Percentiles rank a stretch among this genome's conserved stretches.
Conservation (phyloP, 2,113 vertebrate species). For the Aphyosemion australe region DNA sequence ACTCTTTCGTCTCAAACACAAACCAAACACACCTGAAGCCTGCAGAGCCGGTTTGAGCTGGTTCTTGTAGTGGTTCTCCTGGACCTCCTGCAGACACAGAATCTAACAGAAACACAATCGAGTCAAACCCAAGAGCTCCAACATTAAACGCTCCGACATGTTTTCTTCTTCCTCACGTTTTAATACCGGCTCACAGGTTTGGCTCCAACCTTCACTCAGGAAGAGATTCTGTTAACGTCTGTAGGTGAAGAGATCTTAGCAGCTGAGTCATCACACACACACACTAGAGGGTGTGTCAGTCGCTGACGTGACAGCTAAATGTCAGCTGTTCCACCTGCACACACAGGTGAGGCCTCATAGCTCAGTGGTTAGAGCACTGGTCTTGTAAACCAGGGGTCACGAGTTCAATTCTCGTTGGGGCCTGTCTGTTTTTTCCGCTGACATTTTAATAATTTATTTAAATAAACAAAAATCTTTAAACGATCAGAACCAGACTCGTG, state of each 20-base stretch:
- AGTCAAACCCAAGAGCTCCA: not conserved
- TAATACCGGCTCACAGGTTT: no score
- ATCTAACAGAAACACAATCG: constrained; percentile 78
- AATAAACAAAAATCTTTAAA: no score
- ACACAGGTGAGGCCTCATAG: constrained; percentile 39
- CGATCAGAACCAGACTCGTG: no score
- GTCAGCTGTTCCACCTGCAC: rapidly evolving
- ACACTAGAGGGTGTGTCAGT: constrained; percentile 30
- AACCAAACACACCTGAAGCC: constrained; percentile 72
- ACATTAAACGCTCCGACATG: no score
- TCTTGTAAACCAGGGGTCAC: constrained; percentile 48
- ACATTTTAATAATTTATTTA: no score
- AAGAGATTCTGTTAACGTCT: no score
- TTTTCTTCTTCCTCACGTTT: no score
- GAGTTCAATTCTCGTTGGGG: constrained; percentile 75
- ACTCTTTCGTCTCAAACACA: not conserved
- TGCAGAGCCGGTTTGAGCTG: constrained; percentile 92
- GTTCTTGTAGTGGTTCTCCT: constrained; percentile 89
- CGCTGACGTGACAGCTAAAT: not conserved
- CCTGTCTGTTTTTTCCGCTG: constrained; percentile 10
- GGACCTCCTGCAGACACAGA: constrained; percentile 97
- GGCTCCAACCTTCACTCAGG: no score
- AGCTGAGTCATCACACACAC: not conserved
- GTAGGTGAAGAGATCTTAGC: no score
- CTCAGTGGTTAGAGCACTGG: constrained; percentile 10